Evolutionary conservation across 2,113 vertebrate genomes (phyloP).

Genomic region (Cettia cetti): DNA sequence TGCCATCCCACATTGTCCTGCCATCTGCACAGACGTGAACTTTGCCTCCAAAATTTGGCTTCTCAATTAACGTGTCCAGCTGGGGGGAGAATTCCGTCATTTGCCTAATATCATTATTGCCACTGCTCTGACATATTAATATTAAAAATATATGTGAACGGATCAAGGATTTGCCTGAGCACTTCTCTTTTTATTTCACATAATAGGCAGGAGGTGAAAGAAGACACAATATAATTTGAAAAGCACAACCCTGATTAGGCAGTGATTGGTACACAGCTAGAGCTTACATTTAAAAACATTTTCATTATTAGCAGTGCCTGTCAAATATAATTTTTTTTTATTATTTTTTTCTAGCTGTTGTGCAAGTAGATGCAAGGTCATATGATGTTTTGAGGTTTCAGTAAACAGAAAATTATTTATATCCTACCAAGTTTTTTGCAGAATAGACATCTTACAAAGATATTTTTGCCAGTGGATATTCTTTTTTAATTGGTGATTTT

Average conservation of each 20-base stretch:
- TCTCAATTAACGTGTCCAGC: slow-evolving; percentile 98
- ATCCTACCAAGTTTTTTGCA: neutral
- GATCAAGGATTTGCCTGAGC: slow-evolving; percentile 74
- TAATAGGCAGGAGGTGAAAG: slow-evolving; percentile 80
- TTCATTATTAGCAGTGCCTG: slow-evolving; percentile 65
- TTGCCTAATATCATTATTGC: slow-evolving; percentile 90
- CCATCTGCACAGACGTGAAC: slow-evolving; percentile 95
- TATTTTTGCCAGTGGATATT: neutral
- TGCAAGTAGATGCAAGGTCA: slow-evolving; percentile 43
- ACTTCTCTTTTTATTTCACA: slow-evolving; percentile 78
- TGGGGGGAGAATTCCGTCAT: slow-evolving; percentile 90
- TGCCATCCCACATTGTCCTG: slow-evolving; percentile 85
- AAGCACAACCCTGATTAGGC: slow-evolving; percentile 79
- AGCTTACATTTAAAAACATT: slow-evolving; percentile 72
- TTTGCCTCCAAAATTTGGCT: slow-evolving; percentile 92
- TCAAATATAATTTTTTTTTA: slow-evolving; percentile 39
- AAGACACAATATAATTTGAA: slow-evolving; percentile 79
- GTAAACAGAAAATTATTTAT: slow-evolving; percentile 42
- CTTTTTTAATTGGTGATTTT: slow-evolving; percentile 28
- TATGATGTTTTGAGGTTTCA: slow-evolving; percentile 11
- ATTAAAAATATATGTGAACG: slow-evolving; percentile 79
- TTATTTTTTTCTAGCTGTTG: neutral
- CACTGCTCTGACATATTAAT: slow-evolving; percentile 85
- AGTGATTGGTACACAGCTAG: slow-evolving; percentile 64
- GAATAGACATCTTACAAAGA: neutral